Conservation (phyloP, 2,888 invertebrate genomes). For the Callyntrura sp. region DNA sequence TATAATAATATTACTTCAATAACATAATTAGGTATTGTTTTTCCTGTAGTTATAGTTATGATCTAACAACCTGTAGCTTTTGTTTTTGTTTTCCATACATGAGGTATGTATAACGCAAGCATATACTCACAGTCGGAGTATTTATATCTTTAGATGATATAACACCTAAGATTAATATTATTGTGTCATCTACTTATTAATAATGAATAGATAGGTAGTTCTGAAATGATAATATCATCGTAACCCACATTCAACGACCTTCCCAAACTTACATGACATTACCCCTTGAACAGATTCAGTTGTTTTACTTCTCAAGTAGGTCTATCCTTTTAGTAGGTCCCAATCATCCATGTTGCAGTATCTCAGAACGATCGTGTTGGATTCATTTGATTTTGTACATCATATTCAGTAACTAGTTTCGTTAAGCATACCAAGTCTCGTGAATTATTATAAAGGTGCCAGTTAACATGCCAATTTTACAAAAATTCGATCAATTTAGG, state of each 20-base stretch:
- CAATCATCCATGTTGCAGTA: too few species aligned
- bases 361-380: too few species aligned
- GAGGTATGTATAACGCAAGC: conserved; percentile 16
- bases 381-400: too few species aligned
- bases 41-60: neutral
- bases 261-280: neutral
- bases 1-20: neutral
- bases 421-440: too few species aligned
- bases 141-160: neutral
- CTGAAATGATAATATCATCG: conserved; percentile 15
- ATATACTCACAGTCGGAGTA: neutral
- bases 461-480: too few species aligned
- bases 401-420: too few species aligned
- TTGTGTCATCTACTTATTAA: neutral
- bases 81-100: neutral
- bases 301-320: too few species aligned
- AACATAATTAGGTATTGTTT: neutral
- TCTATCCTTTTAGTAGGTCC: too few species aligned
- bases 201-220: conserved; percentile 35
- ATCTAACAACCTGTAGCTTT: neutral
- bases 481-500: too few species aligned
- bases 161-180: neutral
- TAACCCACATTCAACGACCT: conserved; percentile 4
- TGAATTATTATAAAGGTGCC: too few species aligned
- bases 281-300: neutral